Conservation (phyloP, 2,888 invertebrate species). For the Morinoia aosen region DNA sequence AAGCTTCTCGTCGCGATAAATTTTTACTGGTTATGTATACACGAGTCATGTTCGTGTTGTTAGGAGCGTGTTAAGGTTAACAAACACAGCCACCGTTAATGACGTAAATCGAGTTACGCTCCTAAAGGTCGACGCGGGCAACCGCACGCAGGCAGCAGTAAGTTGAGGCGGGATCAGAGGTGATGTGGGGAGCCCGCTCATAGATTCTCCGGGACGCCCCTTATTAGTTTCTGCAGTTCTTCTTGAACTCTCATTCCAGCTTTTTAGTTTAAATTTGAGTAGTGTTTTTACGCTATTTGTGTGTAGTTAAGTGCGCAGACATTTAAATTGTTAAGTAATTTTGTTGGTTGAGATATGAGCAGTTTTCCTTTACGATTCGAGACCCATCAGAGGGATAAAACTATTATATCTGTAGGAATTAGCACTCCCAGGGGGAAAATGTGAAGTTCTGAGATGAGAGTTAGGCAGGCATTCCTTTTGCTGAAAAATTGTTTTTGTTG, state of each 20-base stretch:
- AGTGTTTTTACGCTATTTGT: neutral
- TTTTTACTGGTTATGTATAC: neutral
- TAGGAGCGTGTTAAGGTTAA: neutral
- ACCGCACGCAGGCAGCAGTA: neutral
- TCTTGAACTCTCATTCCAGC: neutral
- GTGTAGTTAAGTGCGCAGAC: too few relatives aligned
- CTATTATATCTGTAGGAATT: too few relatives aligned
- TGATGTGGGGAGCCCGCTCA: neutral
- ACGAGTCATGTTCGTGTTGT: neutral
- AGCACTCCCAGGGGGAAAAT: too few relatives aligned
- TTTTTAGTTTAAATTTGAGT: neutral
- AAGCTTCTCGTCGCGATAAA: neutral
- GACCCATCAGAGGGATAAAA: too few relatives aligned
- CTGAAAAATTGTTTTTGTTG: too few relatives aligned
- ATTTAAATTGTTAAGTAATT: too few relatives aligned
- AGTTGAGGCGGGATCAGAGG: neutral
- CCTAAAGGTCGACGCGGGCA: neutral
- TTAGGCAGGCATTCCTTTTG: too few relatives aligned
- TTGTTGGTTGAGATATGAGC: too few relatives aligned
- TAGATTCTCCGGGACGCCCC: neutral
- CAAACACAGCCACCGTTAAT: conserved; percentile 21
- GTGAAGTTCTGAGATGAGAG: too few relatives aligned
- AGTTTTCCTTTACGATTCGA: too few relatives aligned
- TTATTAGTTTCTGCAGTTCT: neutral
- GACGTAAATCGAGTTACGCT: conserved; percentile 16